These are phyloP conservation scores for Ophioninae sp. DNA, from an alignment of 2,888 invertebrate species.

Conservation along the genomic window DNA sequence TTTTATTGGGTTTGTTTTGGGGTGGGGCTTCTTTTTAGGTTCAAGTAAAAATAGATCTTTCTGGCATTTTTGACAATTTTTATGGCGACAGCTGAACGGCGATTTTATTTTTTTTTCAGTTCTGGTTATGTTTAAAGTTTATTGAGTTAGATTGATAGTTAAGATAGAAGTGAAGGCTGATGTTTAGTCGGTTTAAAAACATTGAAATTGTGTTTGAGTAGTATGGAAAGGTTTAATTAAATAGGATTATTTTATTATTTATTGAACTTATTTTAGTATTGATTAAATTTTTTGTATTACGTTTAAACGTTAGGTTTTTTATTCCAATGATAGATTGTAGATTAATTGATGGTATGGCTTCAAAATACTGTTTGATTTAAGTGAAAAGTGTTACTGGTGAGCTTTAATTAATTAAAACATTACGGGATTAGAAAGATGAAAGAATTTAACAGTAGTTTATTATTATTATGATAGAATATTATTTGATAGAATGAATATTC, in stretches of 20 bases:
- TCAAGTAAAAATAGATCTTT: background rate
- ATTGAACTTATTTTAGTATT: no score
- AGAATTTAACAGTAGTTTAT: no score
- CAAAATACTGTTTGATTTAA: background rate
- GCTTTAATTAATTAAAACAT: no score
- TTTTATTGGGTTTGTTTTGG: background rate
- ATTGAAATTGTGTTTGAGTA: background rate
- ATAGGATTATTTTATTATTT: no score
- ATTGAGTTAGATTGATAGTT: background rate
- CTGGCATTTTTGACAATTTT: no score
- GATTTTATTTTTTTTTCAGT: background rate
- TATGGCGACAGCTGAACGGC: background rate
- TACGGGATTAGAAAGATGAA: no score
- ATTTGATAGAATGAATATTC: no score
- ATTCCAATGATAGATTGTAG: background rate
- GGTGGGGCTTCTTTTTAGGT: background rate
- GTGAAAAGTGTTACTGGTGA: no score
- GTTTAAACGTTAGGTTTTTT: no score
- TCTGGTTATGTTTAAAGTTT: background rate
- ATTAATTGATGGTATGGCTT: background rate
- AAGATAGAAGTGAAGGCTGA: background rate
- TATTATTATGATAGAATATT: no score
- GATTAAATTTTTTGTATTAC: no score
- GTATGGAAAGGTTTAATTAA: no score
- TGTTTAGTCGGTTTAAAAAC: background rate